These are phyloP conservation scores for Hofmannophila pseudospretella DNA, from an alignment of 2,888 invertebrate species.

Conservation along the genomic window DNA sequence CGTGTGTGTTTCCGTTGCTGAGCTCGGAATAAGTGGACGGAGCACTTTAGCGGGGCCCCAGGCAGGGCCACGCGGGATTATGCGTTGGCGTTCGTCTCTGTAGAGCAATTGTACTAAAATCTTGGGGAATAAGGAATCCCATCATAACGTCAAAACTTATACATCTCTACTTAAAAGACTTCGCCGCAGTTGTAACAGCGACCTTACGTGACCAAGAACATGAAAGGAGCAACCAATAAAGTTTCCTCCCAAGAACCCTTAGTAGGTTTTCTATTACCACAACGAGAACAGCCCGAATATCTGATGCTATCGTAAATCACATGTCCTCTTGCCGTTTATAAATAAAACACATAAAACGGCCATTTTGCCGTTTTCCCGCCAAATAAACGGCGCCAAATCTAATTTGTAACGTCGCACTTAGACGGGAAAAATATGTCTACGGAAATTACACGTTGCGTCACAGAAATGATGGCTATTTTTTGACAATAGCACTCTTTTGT, in stretches of 20 bases:
- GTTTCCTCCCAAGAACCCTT: background rate
- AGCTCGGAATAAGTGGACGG: constrained; percentile 2
- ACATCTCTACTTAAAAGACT: no score
- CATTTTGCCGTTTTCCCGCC: constrained; percentile 4
- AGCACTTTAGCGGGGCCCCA: background rate
- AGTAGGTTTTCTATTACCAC: constrained; percentile 8
- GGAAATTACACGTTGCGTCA: constrained; percentile 2
- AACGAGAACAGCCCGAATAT: no score
- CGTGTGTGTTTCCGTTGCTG: constrained; percentile 1
- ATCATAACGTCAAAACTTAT: no score
- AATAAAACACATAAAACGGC: constrained; percentile 13
- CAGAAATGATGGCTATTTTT: constrained; percentile 1
- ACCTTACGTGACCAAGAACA: background rate
- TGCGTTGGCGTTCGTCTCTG: no score
- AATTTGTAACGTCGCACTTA: constrained; percentile 6
- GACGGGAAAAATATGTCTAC: constrained; percentile 8
- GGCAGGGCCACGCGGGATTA: no score
- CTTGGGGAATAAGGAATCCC: no score
- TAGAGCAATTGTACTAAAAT: no score
- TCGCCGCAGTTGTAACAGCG: no score
- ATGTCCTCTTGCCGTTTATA: constrained; percentile 8
- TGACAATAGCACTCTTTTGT: background rate
- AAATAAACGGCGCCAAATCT: constrained; percentile 8
- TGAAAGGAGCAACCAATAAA: background rate
- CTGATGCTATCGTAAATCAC: constrained; percentile 13